Percentiles rank a stretch among this genome's conserved stretches.
These are phyloP conservation scores for Perognathus longimembris DNA, from an alignment of 2,113 vertebrate species.

Conservation along the genomic window DNA sequence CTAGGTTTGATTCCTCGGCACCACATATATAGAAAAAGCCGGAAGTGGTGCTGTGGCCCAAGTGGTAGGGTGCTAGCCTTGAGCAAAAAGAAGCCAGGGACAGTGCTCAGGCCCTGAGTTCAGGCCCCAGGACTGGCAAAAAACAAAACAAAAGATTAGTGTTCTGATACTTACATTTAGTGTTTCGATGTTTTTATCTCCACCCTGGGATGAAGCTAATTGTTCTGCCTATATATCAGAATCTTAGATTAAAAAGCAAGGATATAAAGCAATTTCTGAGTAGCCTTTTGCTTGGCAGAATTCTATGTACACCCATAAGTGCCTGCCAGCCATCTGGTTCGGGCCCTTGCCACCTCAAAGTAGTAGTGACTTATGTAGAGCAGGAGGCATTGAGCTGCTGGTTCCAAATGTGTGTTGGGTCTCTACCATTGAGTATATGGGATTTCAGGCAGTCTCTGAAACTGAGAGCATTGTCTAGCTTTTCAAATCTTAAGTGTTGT, in stretches of 20 bases:
- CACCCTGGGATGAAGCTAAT: not conserved
- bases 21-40: too few relatives aligned
- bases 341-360: not conserved
- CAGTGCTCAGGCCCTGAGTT: too few relatives aligned
- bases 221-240: not conserved
- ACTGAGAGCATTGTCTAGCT: not conserved
- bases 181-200: not conserved
- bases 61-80: too few relatives aligned
- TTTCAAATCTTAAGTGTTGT: not conserved
- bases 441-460: not conserved
- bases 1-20: too few relatives aligned
- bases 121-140: too few relatives aligned
- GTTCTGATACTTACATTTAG: constrained; percentile 23
- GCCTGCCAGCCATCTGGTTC: not conserved
- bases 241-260: constrained; percentile 21
- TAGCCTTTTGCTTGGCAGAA: not conserved
- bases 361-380: not conserved
- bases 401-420: not conserved
- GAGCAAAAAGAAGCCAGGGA: too few relatives aligned
- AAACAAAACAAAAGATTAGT: too few relatives aligned
- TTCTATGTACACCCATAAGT: not conserved
- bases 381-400: not conserved
- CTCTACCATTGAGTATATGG: not conserved
- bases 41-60: too few relatives aligned
- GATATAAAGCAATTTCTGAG: constrained; percentile 2